Conservation (phyloP, 1,140 invertebrate genomes). For the Heliconius hermathena region DNA sequence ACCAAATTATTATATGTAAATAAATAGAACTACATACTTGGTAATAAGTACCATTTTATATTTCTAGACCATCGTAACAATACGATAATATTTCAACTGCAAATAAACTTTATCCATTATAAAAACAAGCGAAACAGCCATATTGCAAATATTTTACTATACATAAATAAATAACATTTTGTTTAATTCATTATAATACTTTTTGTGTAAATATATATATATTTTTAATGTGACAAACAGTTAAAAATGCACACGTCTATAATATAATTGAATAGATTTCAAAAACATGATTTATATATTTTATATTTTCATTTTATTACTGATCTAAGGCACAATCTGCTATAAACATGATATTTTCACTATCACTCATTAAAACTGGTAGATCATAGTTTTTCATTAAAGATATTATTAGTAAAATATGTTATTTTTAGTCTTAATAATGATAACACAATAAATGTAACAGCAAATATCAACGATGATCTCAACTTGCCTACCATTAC, state of each 20-base stretch:
- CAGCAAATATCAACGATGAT: constrained; percentile 75
- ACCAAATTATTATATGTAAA: constrained; percentile 80
- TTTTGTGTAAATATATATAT: constrained; percentile 60
- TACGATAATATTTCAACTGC: constrained; percentile 68
- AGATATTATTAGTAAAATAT: constrained; percentile 60
- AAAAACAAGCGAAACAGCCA: constrained; percentile 77
- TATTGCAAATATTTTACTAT: constrained; percentile 68
- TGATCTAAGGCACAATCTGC: constrained; percentile 79
- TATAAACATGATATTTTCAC: constrained; percentile 72
- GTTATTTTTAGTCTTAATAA: constrained; percentile 60
- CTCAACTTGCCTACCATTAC: constrained; percentile 60
- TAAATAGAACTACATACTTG: constrained; percentile 78
- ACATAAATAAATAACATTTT: constrained; percentile 67
- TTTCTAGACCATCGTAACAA: constrained; percentile 62
- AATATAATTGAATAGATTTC: constrained; percentile 59
- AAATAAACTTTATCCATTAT: constrained; percentile 72
- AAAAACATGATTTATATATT: constrained; percentile 55
- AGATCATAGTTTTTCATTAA: constrained; percentile 47
- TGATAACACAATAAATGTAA: constrained; percentile 73
- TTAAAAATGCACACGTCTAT: constrained; percentile 67
- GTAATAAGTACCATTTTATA: constrained; percentile 77
- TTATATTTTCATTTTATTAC: constrained; percentile 55
- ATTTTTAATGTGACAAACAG: constrained; percentile 56
- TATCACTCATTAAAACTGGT: constrained; percentile 70
- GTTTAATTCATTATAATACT: constrained; percentile 55